Conservation (phyloP, 2,888 invertebrate genomes). For the Rhyacophila evoluta region DNA sequence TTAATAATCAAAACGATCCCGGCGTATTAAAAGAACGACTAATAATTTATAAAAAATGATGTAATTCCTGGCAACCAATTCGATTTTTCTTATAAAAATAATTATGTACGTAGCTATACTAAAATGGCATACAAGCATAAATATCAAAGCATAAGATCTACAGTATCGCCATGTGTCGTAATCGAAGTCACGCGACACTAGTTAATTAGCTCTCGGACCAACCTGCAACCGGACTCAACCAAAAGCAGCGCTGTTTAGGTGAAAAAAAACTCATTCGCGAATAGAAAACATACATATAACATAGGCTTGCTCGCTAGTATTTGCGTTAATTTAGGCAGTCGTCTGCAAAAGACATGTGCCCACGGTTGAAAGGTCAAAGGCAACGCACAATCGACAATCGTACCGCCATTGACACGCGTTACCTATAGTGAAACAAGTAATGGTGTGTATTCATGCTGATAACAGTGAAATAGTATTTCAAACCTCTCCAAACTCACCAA, state of each 20-base stretch:
- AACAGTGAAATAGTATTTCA: not conserved
- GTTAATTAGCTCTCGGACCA: not conserved
- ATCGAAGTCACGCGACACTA: not conserved
- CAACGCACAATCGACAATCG: not conserved
- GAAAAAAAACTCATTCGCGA: too few relatives aligned
- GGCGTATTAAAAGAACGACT: too few relatives aligned
- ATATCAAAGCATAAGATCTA: too few relatives aligned
- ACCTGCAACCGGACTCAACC: not conserved
- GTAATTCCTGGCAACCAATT: too few relatives aligned
- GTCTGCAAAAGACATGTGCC: not conserved
- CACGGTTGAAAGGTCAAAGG: slow-evolving; percentile 6
- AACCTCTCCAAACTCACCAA: too few relatives aligned
- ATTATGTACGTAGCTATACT: too few relatives aligned
- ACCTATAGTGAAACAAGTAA: not conserved
- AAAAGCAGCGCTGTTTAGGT: not conserved
- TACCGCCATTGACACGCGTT: not conserved
- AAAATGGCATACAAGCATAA: too few relatives aligned
- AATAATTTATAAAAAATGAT: too few relatives aligned
- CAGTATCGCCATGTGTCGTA: not conserved
- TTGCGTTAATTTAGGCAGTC: slow-evolving; percentile 6
- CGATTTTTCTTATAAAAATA: too few relatives aligned
- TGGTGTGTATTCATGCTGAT: not conserved
- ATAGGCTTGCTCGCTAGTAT: too few relatives aligned
- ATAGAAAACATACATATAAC: too few relatives aligned
- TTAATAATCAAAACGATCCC: too few relatives aligned